A percentile compares a stretch with the other conserved stretches of the same genome.
Conservation (phyloP, 2,888 invertebrate genomes). For the Strigamia maritima region DNA sequence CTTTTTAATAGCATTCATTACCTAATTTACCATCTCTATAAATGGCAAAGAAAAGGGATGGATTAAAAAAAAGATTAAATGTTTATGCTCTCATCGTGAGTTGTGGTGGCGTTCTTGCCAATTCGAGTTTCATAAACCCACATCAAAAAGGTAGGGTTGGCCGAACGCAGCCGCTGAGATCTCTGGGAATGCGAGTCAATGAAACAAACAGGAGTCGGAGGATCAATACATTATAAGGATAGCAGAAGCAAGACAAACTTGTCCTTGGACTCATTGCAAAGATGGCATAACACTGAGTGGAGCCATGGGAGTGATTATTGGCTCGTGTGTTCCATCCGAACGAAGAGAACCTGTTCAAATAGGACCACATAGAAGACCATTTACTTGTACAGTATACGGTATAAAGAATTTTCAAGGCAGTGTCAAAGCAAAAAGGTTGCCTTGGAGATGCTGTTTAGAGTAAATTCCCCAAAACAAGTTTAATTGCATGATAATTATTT, state of each 20-base stretch:
- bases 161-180: conserved; percentile 12
- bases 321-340: conserved; percentile 69
- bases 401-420: neutral
- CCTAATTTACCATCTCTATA: neutral
- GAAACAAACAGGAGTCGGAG: conserved; percentile 16
- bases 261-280: neutral
- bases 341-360: conserved; percentile 2
- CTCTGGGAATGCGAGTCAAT: conserved; percentile 26
- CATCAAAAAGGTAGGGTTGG: conserved; percentile 26
- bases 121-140: neutral
- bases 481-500: neutral
- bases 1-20: neutral
- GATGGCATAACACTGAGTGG: conserved; percentile 11
- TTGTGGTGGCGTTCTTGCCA: conserved; percentile 17
- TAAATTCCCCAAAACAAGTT: neutral
- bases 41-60: neutral
- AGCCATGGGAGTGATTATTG: conserved; percentile 69
- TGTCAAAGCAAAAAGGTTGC: conserved; percentile 7
- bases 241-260: neutral
- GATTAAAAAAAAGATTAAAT: neutral
- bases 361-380: neutral
- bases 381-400: conserved; percentile 35
- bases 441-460: neutral
- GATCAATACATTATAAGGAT: conserved; percentile 13
- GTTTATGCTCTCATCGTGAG: neutral